phyloP scores from a whole-genome alignment of 2,888 invertebrate genomes.

The Exocentrus adspersus region DNA sequence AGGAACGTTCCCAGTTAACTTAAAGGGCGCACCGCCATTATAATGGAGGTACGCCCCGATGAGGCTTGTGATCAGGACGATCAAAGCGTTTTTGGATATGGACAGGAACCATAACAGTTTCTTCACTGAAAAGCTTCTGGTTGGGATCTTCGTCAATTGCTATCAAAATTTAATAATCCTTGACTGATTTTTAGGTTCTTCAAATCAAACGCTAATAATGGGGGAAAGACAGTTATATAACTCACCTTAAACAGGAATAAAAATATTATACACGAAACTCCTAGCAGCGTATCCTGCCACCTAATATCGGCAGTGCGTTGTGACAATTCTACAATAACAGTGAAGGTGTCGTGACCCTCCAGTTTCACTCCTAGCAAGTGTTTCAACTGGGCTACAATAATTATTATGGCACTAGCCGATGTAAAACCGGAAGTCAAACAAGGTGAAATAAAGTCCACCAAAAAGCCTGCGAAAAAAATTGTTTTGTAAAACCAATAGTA shows the following conservation, averaged over 20 bases:
- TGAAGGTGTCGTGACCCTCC: constrained; percentile 74
- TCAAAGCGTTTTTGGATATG: constrained; percentile 81
- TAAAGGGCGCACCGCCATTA: constrained; percentile 69
- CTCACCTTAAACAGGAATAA: constrained; percentile 76
- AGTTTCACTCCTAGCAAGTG: constrained; percentile 77
- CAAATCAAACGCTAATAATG: too few species aligned
- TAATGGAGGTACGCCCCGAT: constrained; percentile 45
- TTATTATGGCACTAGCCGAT: constrained; percentile 83
- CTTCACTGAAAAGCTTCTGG: constrained; percentile 62
- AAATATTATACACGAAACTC: constrained; percentile 71
- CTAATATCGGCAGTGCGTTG: constrained; percentile 66
- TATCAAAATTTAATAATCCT: too few species aligned
- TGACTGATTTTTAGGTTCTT: too few species aligned
- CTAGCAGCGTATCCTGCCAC: constrained; percentile 73
- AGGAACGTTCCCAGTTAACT: constrained; percentile 69
- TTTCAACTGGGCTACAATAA: constrained; percentile 79
- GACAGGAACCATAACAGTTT: constrained; percentile 78
- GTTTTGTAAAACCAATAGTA: too few species aligned
- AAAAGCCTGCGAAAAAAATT: constrained; percentile 74
- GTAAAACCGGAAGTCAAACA: constrained; percentile 88
- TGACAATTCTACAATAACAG: constrained; percentile 67
- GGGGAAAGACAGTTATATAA: too few species aligned
- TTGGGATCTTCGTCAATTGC: constrained; percentile 70
- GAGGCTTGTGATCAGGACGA: constrained; percentile 73
- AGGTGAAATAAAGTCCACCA: constrained; percentile 85